These are phyloP conservation scores for Epinotia ramella DNA, from an alignment of 2,888 invertebrate species.

Conservation along the genomic window DNA sequence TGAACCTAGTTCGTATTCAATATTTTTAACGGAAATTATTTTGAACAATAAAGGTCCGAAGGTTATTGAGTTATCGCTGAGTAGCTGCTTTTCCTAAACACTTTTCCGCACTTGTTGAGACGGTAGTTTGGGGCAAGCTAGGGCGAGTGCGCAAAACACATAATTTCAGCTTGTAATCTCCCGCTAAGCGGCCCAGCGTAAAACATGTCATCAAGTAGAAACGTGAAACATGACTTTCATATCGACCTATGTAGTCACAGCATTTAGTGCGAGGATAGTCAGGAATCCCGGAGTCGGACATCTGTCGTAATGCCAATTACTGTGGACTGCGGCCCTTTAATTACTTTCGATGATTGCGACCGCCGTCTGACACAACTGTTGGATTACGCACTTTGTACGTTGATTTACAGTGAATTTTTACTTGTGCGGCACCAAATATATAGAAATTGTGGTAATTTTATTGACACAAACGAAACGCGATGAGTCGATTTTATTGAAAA, in stretches of 20 bases:
- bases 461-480: background rate
- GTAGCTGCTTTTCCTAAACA: no score
- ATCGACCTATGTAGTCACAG: conserved; percentile 1
- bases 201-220: background rate
- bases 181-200: no score
- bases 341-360: conserved; percentile 31
- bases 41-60: no score
- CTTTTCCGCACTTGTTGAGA: no score
- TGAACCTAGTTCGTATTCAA: no score
- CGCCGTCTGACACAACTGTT: background rate
- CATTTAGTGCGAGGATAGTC: background rate
- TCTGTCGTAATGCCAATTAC: conserved; percentile 35
- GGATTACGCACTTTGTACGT: background rate
- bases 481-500: background rate
- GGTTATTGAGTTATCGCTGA: no score
- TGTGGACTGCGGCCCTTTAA: conserved; percentile 28
- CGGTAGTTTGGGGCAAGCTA: no score
- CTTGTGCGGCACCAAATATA: background rate
- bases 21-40: no score
- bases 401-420: background rate
- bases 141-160: no score
- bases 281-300: conserved; percentile 17
- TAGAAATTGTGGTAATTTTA: background rate
- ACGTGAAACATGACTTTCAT: background rate
- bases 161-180: no score